These are phyloP conservation scores for Andinoacara biseriatus DNA, from an alignment of 2,113 vertebrate genomes.

Conservation along the genomic window DNA sequence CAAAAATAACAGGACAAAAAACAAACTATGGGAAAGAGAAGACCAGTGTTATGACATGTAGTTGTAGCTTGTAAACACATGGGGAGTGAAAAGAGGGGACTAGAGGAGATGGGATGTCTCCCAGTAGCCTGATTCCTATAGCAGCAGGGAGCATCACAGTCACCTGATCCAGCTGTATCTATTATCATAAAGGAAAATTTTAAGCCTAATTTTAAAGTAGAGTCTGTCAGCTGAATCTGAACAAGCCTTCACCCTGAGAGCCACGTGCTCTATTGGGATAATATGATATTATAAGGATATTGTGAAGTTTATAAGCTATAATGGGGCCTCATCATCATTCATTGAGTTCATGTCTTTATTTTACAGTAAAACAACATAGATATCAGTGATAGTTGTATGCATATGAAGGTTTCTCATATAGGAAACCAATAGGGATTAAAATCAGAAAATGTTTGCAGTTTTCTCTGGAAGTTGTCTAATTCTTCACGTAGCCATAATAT, in stretches of 20 bases:
- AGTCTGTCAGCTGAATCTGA: background rate
- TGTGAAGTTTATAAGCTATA: background rate
- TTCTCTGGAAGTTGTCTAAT: background rate
- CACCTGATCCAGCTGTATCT: background rate
- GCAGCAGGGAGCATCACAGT: background rate
- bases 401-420: background rate
- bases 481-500: constrained; percentile 1
- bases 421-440: background rate
- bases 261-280: background rate
- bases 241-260: background rate
- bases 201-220: background rate
- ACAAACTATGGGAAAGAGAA: background rate
- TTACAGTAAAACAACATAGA: background rate
- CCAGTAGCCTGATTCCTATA: background rate
- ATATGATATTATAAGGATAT: background rate
- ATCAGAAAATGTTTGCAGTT: background rate
- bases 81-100: background rate
- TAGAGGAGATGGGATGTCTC: background rate
- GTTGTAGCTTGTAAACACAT: background rate
- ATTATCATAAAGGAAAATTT: background rate
- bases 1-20: background rate
- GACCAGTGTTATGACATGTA: background rate
- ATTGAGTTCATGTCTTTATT: background rate
- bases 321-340: background rate
- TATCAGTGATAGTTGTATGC: background rate